Percentiles rank a stretch among this genome's conserved stretches.
Conservation (phyloP, 2,797 vertebrate species). For the Coluber constrictor region DNA sequence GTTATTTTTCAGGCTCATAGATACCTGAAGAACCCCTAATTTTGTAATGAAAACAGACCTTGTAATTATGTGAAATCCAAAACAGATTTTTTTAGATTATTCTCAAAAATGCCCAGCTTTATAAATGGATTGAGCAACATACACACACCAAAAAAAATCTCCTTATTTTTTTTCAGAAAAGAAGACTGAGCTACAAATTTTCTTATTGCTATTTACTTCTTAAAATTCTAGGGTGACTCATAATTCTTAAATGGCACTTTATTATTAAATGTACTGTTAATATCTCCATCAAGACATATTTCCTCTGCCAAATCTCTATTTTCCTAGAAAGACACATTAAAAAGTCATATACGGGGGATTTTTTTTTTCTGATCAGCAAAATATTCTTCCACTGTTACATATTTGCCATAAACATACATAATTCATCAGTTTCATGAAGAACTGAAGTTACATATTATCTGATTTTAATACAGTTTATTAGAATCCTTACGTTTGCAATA, state of each 20-base stretch:
- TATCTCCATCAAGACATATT: slow-evolving; percentile 40
- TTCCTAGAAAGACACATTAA: slow-evolving; percentile 4
- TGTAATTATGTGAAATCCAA: background rate
- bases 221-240: slow-evolving; percentile 37
- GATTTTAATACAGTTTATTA: background rate
- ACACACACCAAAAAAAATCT: background rate
- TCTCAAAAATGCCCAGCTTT: background rate
- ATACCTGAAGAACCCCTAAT: background rate
- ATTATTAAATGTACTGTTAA: slow-evolving; percentile 38
- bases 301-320: background rate
- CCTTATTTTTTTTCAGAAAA: background rate
- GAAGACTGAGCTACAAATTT: slow-evolving; percentile 8
- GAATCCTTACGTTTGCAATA: background rate
- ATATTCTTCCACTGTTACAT: slow-evolving; percentile 17
- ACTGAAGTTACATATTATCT: background rate
- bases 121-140: background rate
- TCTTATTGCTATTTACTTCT: slow-evolving; percentile 19
- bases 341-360: background rate
- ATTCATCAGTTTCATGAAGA: background rate
- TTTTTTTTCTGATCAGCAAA: slow-evolving; percentile 2
- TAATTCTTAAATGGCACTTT: slow-evolving; percentile 41
- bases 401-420: background rate
- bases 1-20: background rate
- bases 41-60: background rate
- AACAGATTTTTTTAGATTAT: background rate